Percentiles rank a stretch among this genome's conserved stretches.
These are phyloP conservation scores for Spermophilus dauricus DNA, from an alignment of 2,113 vertebrate species.

Conservation along the genomic window DNA sequence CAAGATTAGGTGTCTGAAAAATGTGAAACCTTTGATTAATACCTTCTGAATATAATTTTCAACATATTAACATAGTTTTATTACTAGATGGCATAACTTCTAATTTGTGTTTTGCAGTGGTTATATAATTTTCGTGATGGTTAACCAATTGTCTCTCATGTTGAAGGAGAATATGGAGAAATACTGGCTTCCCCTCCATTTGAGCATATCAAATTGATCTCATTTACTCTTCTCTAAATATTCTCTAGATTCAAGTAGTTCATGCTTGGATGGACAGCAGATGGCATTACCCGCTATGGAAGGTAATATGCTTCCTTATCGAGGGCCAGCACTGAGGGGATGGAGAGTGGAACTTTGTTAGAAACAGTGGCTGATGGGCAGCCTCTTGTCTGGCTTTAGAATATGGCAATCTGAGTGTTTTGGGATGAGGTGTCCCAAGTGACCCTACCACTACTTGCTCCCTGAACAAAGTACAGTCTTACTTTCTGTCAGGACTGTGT, in stretches of 20 bases:
- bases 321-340: not conserved
- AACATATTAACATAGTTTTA: not conserved
- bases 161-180: not conserved
- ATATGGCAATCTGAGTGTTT: not conserved
- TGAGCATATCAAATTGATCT: not conserved
- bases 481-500: no score
- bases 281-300: rapidly evolving
- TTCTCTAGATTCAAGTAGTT: slow-evolving; percentile 53
- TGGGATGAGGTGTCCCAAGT: not conserved
- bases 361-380: not conserved
- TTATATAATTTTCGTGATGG: not conserved
- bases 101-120: not conserved
- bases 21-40: not conserved
- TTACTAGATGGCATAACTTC: not conserved
- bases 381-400: not conserved
- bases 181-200: not conserved
- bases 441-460: not conserved
- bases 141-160: not conserved
- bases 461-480: no score
- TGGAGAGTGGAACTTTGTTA: not conserved
- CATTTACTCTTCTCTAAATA: not conserved
- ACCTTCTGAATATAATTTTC: not conserved
- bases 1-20: not conserved
- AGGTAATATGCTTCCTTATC: slow-evolving; percentile 9
- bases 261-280: rapidly evolving